These are phyloP conservation scores for Halotydeus destructor DNA, from an alignment of 1,140 invertebrate genomes.

Conservation along the genomic window DNA sequence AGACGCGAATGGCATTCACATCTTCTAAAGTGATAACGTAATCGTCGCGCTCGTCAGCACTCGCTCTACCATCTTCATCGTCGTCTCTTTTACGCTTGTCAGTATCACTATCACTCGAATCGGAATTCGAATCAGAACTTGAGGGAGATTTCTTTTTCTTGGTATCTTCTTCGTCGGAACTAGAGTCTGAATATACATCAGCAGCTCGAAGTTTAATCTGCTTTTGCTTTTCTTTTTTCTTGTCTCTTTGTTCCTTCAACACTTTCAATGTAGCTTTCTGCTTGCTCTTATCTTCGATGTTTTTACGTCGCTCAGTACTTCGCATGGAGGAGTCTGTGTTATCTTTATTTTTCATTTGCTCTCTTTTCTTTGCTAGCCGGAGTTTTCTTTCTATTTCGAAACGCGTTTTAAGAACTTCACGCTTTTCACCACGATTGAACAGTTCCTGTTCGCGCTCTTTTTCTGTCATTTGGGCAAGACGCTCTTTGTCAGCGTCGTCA, in stretches of 20 bases:
- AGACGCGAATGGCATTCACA: slow-evolving; percentile 64
- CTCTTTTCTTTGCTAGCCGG: slow-evolving; percentile 53
- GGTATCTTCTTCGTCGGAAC: slow-evolving; percentile 22
- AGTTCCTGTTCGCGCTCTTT: slow-evolving; percentile 92
- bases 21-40: slow-evolving; percentile 55
- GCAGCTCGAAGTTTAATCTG: slow-evolving; percentile 60
- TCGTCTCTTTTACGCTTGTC: slow-evolving; percentile 21
- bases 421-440: slow-evolving; percentile 79
- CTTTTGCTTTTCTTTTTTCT: slow-evolving; percentile 34
- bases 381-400: slow-evolving; percentile 94
- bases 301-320: slow-evolving; percentile 72
- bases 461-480: slow-evolving; percentile 77
- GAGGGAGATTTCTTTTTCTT: slow-evolving; percentile 20
- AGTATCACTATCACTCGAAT: slow-evolving; percentile 18
- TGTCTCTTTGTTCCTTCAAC: slow-evolving; percentile 50
- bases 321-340: slow-evolving; percentile 46
- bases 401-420: slow-evolving; percentile 76
- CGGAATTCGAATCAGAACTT: slow-evolving; percentile 13
- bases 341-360: slow-evolving; percentile 19
- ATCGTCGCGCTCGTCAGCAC: slow-evolving; percentile 12
- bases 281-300: slow-evolving; percentile 55
- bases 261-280: slow-evolving; percentile 67
- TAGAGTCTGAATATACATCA: slow-evolving; percentile 83
- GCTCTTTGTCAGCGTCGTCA: slow-evolving; percentile 75
- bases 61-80: slow-evolving; percentile 23